Percentiles rank a stretch among this genome's conserved stretches.
phyloP scores from a whole-genome alignment of 2,113 vertebrate species.

The Theristicus caerulescens region DNA sequence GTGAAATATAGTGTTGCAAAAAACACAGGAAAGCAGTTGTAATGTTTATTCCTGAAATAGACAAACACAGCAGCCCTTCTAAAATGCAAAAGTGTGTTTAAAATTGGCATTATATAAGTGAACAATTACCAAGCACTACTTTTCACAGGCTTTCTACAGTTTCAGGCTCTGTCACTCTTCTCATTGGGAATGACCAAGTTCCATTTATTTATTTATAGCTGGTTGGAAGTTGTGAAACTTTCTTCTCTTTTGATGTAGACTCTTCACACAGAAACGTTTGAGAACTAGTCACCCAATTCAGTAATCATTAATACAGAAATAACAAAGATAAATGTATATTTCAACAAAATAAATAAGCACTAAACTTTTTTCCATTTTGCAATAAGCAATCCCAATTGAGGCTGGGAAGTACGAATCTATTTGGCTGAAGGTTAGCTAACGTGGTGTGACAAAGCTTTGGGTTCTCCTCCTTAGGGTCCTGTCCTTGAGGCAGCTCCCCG shows the following conservation, averaged over 20 bases:
- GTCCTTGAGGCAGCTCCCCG: not conserved
- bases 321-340: not conserved
- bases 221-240: not conserved
- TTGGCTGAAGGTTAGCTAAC: not conserved
- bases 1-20: constrained; percentile 32
- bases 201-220: not conserved
- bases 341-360: not conserved
- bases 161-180: not conserved
- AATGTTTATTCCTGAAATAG: constrained; percentile 1
- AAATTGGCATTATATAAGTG: not conserved
- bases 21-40: constrained; percentile 14
- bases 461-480: not conserved
- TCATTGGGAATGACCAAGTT: not conserved
- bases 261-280: not conserved
- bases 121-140: not conserved
- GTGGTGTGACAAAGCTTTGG: not conserved
- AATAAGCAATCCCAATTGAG: not conserved
- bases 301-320: not conserved
- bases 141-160: not conserved
- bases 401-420: not conserved
- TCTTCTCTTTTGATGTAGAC: not conserved
- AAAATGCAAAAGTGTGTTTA: not conserved
- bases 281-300: not conserved
- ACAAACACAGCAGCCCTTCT: not conserved
- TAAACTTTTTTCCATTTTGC: not conserved